Evolutionary conservation across 2,888 invertebrate species (phyloP).

Genomic region (Melanargia galathea): DNA sequence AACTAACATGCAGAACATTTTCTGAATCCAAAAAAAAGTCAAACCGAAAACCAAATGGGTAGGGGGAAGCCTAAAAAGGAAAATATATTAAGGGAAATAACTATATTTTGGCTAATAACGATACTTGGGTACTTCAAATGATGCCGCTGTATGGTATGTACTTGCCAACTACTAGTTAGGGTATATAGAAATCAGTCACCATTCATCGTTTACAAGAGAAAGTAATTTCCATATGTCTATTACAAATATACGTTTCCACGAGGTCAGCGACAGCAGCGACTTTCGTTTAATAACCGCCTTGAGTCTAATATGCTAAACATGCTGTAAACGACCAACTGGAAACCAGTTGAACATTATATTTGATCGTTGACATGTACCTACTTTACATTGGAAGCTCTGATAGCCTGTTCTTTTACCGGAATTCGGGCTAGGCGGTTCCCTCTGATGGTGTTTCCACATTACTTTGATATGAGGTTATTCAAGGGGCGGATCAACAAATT

Average conservation of each 20-base stretch:
- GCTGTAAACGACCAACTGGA: conserved; percentile 49
- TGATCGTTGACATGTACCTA: neutral
- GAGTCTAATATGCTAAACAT: conserved; percentile 49
- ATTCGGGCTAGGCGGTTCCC: too few species aligned
- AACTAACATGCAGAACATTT: too few species aligned
- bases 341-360: conserved; percentile 39
- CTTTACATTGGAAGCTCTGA: too few species aligned
- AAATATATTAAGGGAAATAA: too few species aligned
- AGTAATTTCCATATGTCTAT: conserved; percentile 44
- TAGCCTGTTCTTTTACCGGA: too few species aligned
- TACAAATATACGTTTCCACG: conserved; percentile 42
- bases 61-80: too few species aligned
- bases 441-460: too few species aligned
- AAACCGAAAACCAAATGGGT: too few species aligned
- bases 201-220: conserved; percentile 42
- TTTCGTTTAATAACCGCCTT: conserved; percentile 57
- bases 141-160: neutral
- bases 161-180: neutral
- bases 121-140: neutral
- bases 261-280: conserved; percentile 48
- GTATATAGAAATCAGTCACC: neutral
- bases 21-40: too few species aligned
- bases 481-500: too few species aligned
- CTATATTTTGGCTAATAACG: too few species aligned
- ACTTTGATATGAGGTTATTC: too few species aligned